Evolutionary conservation across 1,140 invertebrate genomes (phyloP).

Genomic region (Zaprionus vittiger): DNA sequence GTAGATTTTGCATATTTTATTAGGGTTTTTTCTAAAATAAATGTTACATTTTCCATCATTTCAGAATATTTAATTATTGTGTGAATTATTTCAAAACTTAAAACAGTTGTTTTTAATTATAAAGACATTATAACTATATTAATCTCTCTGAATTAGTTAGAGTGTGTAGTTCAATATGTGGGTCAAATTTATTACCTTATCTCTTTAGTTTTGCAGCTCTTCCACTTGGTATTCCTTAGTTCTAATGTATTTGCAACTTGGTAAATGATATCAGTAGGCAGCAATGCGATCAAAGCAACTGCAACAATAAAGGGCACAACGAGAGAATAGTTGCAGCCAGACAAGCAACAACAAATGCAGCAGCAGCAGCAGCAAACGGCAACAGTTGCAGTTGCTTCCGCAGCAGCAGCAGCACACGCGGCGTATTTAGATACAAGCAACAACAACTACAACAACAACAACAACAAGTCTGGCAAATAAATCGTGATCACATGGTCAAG

Average conservation of each 20-base stretch:
- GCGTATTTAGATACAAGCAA: slow-evolving; percentile 71
- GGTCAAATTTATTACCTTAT: not conserved
- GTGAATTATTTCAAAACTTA: too few species aligned
- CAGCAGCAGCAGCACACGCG: slow-evolving; percentile 68
- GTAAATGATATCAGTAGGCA: slow-evolving; percentile 24
- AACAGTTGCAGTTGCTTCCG: slow-evolving; percentile 46
- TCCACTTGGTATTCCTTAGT: not conserved
- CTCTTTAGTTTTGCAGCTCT: not conserved
- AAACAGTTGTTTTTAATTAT: too few species aligned
- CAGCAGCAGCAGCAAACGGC: slow-evolving; percentile 19
- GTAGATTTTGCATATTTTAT: not conserved
- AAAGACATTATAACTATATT: too few species aligned
- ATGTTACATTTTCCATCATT: too few species aligned
- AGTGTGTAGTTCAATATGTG: not conserved
- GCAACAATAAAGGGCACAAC: slow-evolving; percentile 17
- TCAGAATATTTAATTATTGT: too few species aligned
- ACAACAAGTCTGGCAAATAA: slow-evolving; percentile 73
- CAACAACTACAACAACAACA: slow-evolving; percentile 47
- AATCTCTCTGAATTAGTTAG: too few species aligned
- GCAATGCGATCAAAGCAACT: slow-evolving; percentile 37
- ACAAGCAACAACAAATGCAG: slow-evolving; percentile 1
- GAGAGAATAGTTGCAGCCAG: slow-evolving; percentile 23
- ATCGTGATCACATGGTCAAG: slow-evolving; percentile 84
- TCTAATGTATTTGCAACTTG: not conserved
- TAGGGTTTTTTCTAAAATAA: too few species aligned